Percentiles rank a stretch among this genome's conserved stretches.
Evolutionary conservation across 2,113 vertebrate species (phyloP).

Genomic region (Melanerpes formicivorus): DNA sequence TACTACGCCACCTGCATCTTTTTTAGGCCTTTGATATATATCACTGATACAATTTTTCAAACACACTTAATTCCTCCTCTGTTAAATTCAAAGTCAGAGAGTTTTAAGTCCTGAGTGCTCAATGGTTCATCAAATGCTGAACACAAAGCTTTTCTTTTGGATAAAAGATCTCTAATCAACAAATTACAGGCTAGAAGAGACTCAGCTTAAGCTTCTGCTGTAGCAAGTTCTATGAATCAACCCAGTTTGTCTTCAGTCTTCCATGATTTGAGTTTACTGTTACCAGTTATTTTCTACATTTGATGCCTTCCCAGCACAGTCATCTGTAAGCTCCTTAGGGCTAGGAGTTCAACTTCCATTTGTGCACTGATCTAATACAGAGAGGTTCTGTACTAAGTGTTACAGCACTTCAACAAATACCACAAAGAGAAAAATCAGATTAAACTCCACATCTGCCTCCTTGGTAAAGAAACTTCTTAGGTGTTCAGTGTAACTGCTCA

Average conservation of each 20-base stretch:
- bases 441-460: not conserved
- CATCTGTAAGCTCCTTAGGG: not conserved
- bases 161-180: not conserved
- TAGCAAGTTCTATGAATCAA: not conserved
- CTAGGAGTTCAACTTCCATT: not conserved
- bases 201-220: not conserved
- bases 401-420: not conserved
- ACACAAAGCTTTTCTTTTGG: not conserved
- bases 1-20: not conserved
- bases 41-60: not conserved
- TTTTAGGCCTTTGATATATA: not conserved
- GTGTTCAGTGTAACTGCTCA: not conserved
- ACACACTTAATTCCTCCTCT: not conserved
- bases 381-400: not conserved
- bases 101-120: accelerated
- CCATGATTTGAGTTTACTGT: not conserved
- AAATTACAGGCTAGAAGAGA: not conserved
- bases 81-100: not conserved
- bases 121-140: not conserved
- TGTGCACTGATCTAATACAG: not conserved
- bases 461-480: not conserved
- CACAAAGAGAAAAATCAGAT: not conserved
- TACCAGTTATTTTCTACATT: not conserved
- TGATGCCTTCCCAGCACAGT: not conserved
- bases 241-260: not conserved